Evolutionary conservation across 2,888 invertebrate species (phyloP), one percentile per base, ranked within the genome.

Genomic region (Cephus pygmeus): DNA sequence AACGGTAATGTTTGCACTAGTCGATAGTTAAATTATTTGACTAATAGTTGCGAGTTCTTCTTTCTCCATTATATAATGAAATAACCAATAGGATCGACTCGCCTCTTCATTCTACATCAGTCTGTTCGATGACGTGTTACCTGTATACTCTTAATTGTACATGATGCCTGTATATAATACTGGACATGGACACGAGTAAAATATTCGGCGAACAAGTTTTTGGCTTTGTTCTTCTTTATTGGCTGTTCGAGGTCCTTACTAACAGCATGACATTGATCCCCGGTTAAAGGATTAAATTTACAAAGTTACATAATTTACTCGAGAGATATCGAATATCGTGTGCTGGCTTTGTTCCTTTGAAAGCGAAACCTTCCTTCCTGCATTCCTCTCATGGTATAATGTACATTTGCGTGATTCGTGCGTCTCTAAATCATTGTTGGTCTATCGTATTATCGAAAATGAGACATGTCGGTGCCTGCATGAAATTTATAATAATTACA

Each of bases 191-290:
- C 56, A 23, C 2, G 6, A 56, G 56, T 56, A 77, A 75, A 34
- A 34, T 79, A 69, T 71, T 79, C 73, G 79, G 77, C 76, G 73
- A 35, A 73, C n/a, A 71, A 71, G 73, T 68, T 73, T 77, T 69
- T 68, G 35, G 34, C 73, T 33, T 31, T 73, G 40, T 30, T 71
- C 56, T 31, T 34, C 73, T 33, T 31, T 34, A 6, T 11, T 34
- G 9, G 34, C 35, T 35, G 9, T 6, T 56, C 56, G 23, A 56
- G 56, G 56, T 56, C 56, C 23, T 86, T 86, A 87, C 88, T 91
- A 90, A 91, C 90, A 90, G 91, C 90, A 91, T 90, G 91, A 88
- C 90, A 90, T 89, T 90, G 56, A 56, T 56, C 9, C 23, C 56
- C 2, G 56, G 9, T 23, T 56, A 23, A 56, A 56, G 56, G 15